Conservation (phyloP, 2,113 vertebrate genomes). For the Thunnus maccoyii region DNA sequence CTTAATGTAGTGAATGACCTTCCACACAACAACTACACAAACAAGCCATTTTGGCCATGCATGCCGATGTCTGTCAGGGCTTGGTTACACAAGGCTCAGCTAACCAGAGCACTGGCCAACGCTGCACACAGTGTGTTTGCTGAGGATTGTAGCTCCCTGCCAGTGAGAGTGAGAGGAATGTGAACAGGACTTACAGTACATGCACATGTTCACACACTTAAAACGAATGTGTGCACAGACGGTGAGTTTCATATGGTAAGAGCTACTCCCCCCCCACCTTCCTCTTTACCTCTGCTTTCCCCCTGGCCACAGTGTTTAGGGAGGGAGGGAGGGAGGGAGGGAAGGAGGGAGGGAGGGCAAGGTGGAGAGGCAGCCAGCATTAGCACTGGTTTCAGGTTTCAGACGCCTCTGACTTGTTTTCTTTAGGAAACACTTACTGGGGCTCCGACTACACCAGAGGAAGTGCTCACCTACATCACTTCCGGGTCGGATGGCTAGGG, state of each 20-base stretch:
- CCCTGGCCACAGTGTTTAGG: constrained; percentile 28
- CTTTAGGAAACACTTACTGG: constrained; percentile 81
- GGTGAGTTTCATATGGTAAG: constrained; percentile 29
- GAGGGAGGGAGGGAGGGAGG: constrained; percentile 39
- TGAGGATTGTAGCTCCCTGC: constrained; percentile 35
- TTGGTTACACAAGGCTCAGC: constrained; percentile 21
- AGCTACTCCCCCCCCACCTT: not conserved
- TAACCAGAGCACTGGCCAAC: constrained; percentile 5
- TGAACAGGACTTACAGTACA: constrained; percentile 55
- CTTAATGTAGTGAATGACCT: constrained; percentile 63
- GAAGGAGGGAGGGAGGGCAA: constrained; percentile 47
- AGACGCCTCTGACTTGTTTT: constrained; percentile 76
- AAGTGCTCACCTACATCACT: constrained; percentile 77
- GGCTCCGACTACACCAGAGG: constrained; percentile 69
- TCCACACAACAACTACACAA: constrained; percentile 77
- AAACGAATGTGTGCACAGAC: constrained; percentile 51
- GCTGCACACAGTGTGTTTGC: constrained; percentile 37
- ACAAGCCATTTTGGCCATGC: constrained; percentile 59
- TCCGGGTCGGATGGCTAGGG: constrained; percentile 66
- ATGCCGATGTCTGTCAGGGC: constrained; percentile 50
- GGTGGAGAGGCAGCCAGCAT: constrained; percentile 63
- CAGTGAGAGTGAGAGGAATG: constrained; percentile 59
- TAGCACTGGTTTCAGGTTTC: constrained; percentile 80
- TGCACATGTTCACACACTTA: constrained; percentile 57
- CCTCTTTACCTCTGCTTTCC: constrained; percentile 37